Evolutionary conservation across 2,888 invertebrate species (phyloP).

Genomic region (Sphaeridia pumilis): DNA sequence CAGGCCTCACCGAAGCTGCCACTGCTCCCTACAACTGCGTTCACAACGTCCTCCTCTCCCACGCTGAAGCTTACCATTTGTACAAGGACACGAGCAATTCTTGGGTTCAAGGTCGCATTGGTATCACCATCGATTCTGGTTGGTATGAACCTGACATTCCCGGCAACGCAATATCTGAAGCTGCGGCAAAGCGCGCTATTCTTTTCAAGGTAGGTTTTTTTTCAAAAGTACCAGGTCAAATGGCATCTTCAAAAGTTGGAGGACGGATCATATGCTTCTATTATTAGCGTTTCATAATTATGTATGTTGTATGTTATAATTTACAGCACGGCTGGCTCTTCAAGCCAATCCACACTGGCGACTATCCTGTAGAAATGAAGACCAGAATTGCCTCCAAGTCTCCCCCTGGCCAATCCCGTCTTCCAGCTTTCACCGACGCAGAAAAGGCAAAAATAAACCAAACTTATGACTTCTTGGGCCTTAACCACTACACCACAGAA

Average conservation of each 20-base stretch:
- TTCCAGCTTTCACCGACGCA: constrained; percentile 23
- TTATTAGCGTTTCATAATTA: not conserved
- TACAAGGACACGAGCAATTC: constrained; percentile 13
- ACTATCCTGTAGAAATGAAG: constrained; percentile 30
- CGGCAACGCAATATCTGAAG: constrained; percentile 15
- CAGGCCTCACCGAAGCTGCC: constrained; percentile 6
- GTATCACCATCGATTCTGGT: constrained; percentile 20
- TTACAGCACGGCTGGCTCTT: constrained; percentile 29
- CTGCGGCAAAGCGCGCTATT: constrained; percentile 18
- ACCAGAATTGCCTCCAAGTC: constrained; percentile 26
- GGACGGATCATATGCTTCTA: too few species aligned
- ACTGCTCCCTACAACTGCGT: constrained; percentile 14
- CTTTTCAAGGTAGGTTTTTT: constrained; percentile 26
- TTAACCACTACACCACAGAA: constrained; percentile 41
- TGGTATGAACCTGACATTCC: constrained; percentile 20
- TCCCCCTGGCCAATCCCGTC: constrained; percentile 21
- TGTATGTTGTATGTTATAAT: not conserved
- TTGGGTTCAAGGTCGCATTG: constrained; percentile 7
- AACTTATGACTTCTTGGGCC: constrained; percentile 32
- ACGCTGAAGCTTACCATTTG: constrained; percentile 17
- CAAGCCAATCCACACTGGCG: constrained; percentile 26
- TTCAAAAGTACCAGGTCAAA: too few species aligned
- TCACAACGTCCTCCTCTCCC: constrained; percentile 16
- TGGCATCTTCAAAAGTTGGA: too few species aligned
- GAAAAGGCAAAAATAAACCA: not conserved